phyloP scores from a whole-genome alignment of 1,140 invertebrate genomes.

The Drosophila arawakana region DNA sequence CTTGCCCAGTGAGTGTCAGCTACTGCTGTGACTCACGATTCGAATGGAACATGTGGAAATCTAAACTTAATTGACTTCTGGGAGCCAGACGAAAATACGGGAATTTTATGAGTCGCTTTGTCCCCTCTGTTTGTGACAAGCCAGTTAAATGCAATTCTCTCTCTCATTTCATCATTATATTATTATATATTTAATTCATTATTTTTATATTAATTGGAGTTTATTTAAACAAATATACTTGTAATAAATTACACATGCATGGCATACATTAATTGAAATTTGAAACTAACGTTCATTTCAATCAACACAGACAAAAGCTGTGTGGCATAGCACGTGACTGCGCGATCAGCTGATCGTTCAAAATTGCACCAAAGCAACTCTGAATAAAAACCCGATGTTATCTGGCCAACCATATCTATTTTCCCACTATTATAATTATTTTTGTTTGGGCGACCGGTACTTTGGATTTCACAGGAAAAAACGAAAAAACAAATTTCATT shows the following conservation, averaged over 20 bases:
- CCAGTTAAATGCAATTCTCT: background rate
- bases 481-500: no score
- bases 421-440: no score
- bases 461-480: no score
- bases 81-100: background rate
- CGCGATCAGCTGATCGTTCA: background rate
- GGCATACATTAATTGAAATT: background rate
- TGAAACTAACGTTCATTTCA: background rate
- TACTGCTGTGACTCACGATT: background rate
- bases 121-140: background rate
- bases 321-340: background rate
- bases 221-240: background rate
- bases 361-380: no score
- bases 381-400: no score
- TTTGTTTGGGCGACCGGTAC: no score
- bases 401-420: no score
- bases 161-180: background rate
- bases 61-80: background rate
- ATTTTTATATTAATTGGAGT: background rate
- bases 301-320: background rate
- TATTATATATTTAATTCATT: no score
- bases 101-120: background rate
- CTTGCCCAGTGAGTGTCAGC: slow-evolving; percentile 16
- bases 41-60: slow-evolving; percentile 29
- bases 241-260: background rate